phyloP scores from a whole-genome alignment of 2,797 vertebrate species.

The Eutrigla gurnardus region DNA sequence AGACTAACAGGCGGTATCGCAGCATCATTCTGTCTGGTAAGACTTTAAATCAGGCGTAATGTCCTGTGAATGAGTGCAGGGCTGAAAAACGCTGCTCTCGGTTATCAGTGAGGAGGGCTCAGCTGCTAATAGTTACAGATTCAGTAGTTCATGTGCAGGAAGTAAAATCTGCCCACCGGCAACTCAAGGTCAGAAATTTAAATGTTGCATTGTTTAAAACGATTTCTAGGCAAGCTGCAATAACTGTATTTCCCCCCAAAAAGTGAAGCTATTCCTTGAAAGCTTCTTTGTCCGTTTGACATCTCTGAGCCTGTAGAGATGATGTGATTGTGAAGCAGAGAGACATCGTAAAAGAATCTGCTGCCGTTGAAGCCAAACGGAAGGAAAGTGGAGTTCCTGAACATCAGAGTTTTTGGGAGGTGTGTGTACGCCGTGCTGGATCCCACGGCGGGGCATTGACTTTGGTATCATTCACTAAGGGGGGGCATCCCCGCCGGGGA shows the following conservation, averaged over 20 bases:
- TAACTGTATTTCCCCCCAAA: not conserved
- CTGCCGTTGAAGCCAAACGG: not conserved
- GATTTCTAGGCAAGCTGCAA: not conserved
- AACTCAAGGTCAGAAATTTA: not conserved
- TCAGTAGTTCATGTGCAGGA: not conserved
- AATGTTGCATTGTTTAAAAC: not conserved
- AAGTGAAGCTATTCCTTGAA: not conserved
- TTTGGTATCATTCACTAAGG: conserved; percentile 87
- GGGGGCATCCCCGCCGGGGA: conserved; percentile 77
- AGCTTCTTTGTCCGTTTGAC: too few relatives aligned
- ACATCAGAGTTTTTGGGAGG: conserved; percentile 55
- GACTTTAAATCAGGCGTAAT: not conserved
- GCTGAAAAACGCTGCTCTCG: not conserved
- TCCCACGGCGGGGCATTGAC: conserved; percentile 76
- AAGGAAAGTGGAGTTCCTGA: conserved; percentile 34
- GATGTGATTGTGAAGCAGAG: conserved; percentile 23
- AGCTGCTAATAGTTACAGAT: not conserved
- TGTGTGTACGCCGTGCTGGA: conserved; percentile 21
- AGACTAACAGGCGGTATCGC: not conserved
- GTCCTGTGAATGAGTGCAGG: not conserved
- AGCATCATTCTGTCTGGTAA: not conserved
- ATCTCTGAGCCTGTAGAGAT: conserved; percentile 8
- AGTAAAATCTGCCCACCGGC: not conserved
- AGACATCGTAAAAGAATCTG: not conserved
- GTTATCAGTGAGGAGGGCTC: conserved; percentile 17